Evolutionary conservation across 2,113 vertebrate species (phyloP), one percentile per base, ranked within the genome.

Genomic region (Todiramphus saurophagus): DNA sequence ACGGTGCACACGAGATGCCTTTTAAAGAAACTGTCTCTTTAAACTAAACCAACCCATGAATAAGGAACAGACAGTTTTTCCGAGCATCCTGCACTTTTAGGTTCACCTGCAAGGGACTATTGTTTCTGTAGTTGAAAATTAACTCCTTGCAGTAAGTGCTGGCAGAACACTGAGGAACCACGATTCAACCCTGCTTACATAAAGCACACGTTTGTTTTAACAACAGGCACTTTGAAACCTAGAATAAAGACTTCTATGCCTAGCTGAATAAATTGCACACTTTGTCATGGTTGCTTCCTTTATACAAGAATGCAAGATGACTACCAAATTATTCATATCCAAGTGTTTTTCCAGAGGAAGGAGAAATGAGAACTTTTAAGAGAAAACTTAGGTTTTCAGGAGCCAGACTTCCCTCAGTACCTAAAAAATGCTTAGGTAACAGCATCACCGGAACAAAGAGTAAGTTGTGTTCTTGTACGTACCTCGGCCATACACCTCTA

Each of bases 401-500:
- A 92, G 28, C 11, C 48, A 75, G 16, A 37, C 37, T 78, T 82
- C 41, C 14, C 56, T 69, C 41, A 58, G 19, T 39, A 59, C 28
- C 58, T 79, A 48, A 70, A 80, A 87, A 56, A 25, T 18, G 13
- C 85, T 28, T 37, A 66, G 73, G 43, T 41, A 81, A 76, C 43
- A 75, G 28, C 24, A 35, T 58, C 62, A 72, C 10, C 1, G 2
- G 41, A 84, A 79, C 3, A 62, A 72, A 83, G 69, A 59, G 4
- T 58, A 86, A 50, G 37, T 79, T 63, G 76, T 1, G 21, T 43
- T 35, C 76, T 80, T 51, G 48, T 80, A 98, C 98, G 16, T 98
- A 99, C 99, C 99, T 99, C 99, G 98, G 93, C 99, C 99, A 81
- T 99, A 99, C 62, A 99, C 98, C 97, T 99, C 99, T 96, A 99